Evolutionary conservation across 2,888 invertebrate species (phyloP).

Genomic region (Formica aserva): DNA sequence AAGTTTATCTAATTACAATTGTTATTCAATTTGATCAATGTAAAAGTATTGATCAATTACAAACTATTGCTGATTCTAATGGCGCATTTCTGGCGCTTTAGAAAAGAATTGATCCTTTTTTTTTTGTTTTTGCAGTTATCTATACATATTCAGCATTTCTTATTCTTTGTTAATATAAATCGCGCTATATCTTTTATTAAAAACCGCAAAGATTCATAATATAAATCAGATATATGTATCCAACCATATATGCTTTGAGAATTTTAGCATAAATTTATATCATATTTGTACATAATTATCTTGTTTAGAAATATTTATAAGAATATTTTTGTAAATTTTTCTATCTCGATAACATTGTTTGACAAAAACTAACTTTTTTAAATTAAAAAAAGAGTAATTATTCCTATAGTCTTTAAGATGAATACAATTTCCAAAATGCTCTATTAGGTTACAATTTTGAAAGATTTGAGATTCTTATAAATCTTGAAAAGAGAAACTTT

Average conservation of each 20-base stretch:
- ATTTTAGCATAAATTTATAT: constrained; percentile 62
- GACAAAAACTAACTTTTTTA: not conserved
- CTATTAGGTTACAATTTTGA: not conserved
- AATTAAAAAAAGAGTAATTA: not conserved
- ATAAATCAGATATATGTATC: constrained; percentile 66
- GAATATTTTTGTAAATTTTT: constrained; percentile 47
- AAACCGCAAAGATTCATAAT: constrained; percentile 14
- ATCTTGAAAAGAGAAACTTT: not conserved
- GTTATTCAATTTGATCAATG: constrained; percentile 52
- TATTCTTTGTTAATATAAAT: constrained; percentile 42
- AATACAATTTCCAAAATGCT: not conserved
- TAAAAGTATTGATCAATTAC: constrained; percentile 56
- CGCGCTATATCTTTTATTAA: constrained; percentile 43
- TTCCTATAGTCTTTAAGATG: not conserved
- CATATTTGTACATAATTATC: constrained; percentile 61
- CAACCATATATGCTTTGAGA: constrained; percentile 57
- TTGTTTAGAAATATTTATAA: constrained; percentile 60
- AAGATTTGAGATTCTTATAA: not conserved
- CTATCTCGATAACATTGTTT: constrained; percentile 35
- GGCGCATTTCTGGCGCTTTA: constrained; percentile 42
- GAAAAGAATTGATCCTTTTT: constrained; percentile 57
- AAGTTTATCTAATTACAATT: constrained; percentile 51
- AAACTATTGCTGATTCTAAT: constrained; percentile 54
- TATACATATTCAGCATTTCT: constrained; percentile 55
- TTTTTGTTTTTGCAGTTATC: constrained; percentile 41